Evolutionary conservation across 1,140 invertebrate species (phyloP), one percentile per base, ranked within the genome.

Genomic region (Cydia pomonella): DNA sequence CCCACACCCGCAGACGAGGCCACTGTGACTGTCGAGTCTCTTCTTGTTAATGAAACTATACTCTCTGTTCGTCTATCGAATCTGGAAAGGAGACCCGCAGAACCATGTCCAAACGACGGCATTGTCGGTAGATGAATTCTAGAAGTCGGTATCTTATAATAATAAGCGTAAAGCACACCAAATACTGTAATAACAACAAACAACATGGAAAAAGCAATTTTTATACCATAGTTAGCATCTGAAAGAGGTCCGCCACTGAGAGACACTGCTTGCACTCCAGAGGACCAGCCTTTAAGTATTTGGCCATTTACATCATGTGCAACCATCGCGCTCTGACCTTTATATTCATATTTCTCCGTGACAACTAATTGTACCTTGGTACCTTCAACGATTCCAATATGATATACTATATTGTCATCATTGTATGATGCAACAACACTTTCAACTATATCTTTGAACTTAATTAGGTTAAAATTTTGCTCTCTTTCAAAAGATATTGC

Each of bases 51-150:
- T n/a, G 89, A 91, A 18, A 92, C 86, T 0, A 92, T 81, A 73
- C 91, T 92, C 27, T 92, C 91, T 23, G 85, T 87, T 74, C 91
- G 84, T 3, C 82, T 80, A 63, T 91, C 78, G 50, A 88, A 88
- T 64, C 89, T 85, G 3, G 85, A 84, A 29, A 91, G 81, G 47
- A 89, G 76, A 9, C 75, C 76, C 10, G 80, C 69, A 16, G 64
- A 69, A 0, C 72, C 79, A 33, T 80, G 74, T 18, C 77, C 76
- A 6, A 84, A 78, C 6, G 81, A 44, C 1, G 84, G 79, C 12
- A 82, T 75, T 13, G 64, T 38, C 13, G 64, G 64, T 23, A 77
- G 79, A 0, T 88, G 33, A 27, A 84, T 75, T 10, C 27, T 47
- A 21, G 71, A 9, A 3, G 27, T 13, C 13, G 89, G 83, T 21